These are phyloP conservation scores for Sclerurus mexicanus DNA, from an alignment of 2,113 vertebrate genomes.

Conservation along the genomic window DNA sequence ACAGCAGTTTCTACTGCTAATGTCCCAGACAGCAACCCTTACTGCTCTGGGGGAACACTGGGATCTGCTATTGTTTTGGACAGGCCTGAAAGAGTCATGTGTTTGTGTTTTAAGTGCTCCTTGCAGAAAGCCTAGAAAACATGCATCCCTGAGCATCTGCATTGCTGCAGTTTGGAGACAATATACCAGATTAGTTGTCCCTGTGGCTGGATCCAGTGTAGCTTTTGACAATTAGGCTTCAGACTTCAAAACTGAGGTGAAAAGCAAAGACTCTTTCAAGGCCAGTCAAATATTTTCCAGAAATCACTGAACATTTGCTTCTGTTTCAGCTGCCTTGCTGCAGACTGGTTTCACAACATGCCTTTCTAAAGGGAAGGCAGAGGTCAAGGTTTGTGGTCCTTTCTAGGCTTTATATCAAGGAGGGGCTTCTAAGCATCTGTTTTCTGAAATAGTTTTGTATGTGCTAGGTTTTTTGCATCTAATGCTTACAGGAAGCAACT, in stretches of 20 bases:
- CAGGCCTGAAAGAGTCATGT: background rate
- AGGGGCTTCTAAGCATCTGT: background rate
- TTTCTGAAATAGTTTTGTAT: background rate
- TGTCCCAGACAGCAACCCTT: background rate
- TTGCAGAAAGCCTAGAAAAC: background rate
- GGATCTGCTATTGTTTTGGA: background rate
- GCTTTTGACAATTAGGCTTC: background rate
- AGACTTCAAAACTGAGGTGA: background rate
- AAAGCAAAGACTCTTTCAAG: background rate
- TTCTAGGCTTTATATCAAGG: background rate
- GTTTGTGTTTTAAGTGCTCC: background rate
- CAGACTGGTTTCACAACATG: background rate
- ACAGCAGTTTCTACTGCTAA: background rate
- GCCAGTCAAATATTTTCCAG: background rate
- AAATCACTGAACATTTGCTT: background rate
- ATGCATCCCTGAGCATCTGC: background rate
- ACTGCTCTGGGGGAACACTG: background rate
- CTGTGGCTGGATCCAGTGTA: background rate
- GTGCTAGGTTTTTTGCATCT: background rate
- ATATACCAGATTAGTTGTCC: background rate
- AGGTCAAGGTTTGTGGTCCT: background rate
- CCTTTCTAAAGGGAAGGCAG: background rate
- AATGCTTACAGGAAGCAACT: background rate
- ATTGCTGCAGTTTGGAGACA: background rate
- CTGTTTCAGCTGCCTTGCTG: background rate